A percentile compares a stretch with the other conserved stretches of the same genome.
Evolutionary conservation across 1,140 invertebrate genomes (phyloP).

Genomic region (Amyelois transitella): DNA sequence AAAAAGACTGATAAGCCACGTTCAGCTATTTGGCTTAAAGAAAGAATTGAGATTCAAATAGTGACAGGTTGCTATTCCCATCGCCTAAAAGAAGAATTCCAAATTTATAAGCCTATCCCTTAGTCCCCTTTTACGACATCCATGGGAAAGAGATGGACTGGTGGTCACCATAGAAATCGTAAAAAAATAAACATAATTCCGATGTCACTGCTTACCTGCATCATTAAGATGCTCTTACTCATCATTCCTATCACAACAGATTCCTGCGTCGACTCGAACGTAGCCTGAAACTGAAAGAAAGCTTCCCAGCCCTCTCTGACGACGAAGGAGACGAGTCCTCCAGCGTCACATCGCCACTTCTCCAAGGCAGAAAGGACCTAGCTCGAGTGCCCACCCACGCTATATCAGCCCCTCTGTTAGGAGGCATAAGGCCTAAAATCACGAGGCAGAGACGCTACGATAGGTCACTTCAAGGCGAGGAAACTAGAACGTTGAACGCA

Average conservation of each 20-base stretch:
- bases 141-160: no score
- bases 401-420: constrained; percentile 48
- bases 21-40: no score
- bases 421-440: constrained; percentile 54
- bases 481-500: constrained; percentile 57
- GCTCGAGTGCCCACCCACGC: constrained; percentile 59
- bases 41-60: no score
- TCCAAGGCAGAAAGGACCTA: constrained; percentile 73
- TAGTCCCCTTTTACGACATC: no score
- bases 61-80: no score
- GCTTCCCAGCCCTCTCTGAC: constrained; percentile 74
- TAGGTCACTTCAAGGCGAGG: constrained; percentile 50
- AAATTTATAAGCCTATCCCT: no score
- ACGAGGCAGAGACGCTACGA: constrained; percentile 60
- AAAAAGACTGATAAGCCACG: no score
- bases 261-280: constrained; percentile 75
- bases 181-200: no score
- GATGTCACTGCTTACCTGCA: neutral
- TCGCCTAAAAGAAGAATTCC: no score
- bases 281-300: constrained; percentile 77
- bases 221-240: no score
- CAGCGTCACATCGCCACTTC: constrained; percentile 74
- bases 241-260: constrained; percentile 30
- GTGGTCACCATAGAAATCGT: no score
- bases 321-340: constrained; percentile 75